These are phyloP conservation scores for Pachypanchax playfairii DNA, from an alignment of 2,113 vertebrate species.

Conservation along the genomic window DNA sequence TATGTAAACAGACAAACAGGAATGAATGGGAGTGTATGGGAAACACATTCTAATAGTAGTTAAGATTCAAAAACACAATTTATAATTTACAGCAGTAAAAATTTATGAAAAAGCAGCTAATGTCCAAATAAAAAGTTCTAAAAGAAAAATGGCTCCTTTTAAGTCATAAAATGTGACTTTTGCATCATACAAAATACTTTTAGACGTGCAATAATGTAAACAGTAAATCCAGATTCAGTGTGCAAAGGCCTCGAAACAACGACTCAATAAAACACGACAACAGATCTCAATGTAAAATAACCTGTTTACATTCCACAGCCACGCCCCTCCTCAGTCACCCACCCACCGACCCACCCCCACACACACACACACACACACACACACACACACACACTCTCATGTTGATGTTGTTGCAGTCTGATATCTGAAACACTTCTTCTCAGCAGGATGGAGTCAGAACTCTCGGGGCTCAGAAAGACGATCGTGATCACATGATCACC, in stretches of 20 bases:
- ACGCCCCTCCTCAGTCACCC: background rate
- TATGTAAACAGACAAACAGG: too few relatives aligned
- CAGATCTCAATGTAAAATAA: background rate
- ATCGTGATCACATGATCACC: background rate
- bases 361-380: too few relatives aligned
- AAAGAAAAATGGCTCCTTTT: background rate
- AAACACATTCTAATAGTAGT: background rate
- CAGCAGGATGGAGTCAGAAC: background rate
- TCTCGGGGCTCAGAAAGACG: background rate
- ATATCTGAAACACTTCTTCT: background rate
- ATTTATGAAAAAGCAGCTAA: too few relatives aligned
- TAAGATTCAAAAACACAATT: too few relatives aligned
- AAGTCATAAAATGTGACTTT: background rate
- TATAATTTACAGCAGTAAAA: too few relatives aligned
- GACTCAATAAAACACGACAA: background rate
- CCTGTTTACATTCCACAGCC: background rate
- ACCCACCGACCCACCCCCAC: too few relatives aligned
- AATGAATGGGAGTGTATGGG: background rate
- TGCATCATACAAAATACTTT: background rate
- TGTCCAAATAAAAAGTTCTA: too few relatives aligned
- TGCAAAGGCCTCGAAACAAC: background rate
- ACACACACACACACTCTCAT: too few relatives aligned
- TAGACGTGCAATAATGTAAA: background rate
- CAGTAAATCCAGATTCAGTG: background rate
- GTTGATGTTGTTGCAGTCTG: too few relatives aligned